Percentiles rank a stretch among this genome's conserved stretches.
Conservation (phyloP, 1,140 invertebrate genomes). For the Antheraea pernyi region DNA sequence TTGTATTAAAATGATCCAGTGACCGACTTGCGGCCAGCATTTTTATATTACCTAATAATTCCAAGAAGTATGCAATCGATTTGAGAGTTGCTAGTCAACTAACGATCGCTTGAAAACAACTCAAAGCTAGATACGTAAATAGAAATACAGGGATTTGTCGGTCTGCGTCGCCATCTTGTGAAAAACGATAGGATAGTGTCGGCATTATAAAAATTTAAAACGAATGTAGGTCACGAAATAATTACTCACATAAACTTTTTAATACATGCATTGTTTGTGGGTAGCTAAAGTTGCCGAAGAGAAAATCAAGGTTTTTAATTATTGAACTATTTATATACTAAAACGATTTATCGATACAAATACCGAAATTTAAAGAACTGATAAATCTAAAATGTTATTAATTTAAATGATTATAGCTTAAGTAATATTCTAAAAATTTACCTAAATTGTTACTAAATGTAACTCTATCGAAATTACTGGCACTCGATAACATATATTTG, state of each 20-base stretch:
- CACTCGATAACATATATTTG: background rate
- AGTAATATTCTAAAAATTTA: too few relatives aligned
- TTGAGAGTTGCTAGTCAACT: background rate
- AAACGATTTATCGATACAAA: too few relatives aligned
- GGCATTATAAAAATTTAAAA: slow-evolving; percentile 69
- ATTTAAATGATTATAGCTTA: too few relatives aligned
- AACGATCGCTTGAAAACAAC: slow-evolving; percentile 31
- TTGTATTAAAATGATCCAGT: slow-evolving; percentile 50
- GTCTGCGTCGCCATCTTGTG: slow-evolving; percentile 76
- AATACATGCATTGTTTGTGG: background rate
- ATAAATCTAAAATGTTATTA: too few relatives aligned
- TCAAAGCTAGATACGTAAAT: slow-evolving; percentile 71
- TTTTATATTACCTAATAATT: slow-evolving; percentile 19
- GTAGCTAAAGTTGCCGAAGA: background rate
- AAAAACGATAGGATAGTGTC: slow-evolving; percentile 76
- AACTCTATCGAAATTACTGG: background rate
- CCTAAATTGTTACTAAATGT: background rate
- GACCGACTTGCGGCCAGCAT: slow-evolving; percentile 39
- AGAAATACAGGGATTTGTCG: slow-evolving; percentile 77
- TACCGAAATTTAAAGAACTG: too few relatives aligned
- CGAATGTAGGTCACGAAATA: slow-evolving; percentile 50
- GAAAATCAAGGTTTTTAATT: background rate
- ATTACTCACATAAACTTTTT: slow-evolving; percentile 16
- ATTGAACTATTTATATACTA: background rate
- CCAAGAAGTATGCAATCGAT: background rate